Evolutionary conservation across 2,888 invertebrate species (phyloP), one percentile per base, ranked within the genome.

Genomic region (Sphaerophoria taeniata): DNA sequence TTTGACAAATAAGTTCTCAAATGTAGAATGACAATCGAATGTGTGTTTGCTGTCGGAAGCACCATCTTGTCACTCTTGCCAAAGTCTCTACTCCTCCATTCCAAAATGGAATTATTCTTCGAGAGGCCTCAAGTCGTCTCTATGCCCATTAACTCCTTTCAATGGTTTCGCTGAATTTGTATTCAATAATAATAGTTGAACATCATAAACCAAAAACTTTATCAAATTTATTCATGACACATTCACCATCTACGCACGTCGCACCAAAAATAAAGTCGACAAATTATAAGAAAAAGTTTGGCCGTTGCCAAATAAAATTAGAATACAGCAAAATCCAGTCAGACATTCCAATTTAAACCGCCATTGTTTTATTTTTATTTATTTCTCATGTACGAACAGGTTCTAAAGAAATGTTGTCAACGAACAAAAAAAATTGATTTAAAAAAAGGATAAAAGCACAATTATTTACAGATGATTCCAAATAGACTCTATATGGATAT

Each of bases 31-130:
- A 78, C 78, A 72, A 65, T 78, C 63, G 34, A 72, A 72, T 77
- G 81, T 34, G 69, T 81, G 85, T 81, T 85, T 73, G 80, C 85
- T 85, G 81, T 85, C 85, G 81, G 81, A 76, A 81, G 81, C 73
- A 63, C 70, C 77, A 24, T 24, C 73, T 73, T 77, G 81, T 77
- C 85, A 85, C 81, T 80, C 81, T 81, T 73, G 80, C 71, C 72
- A 81, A 84, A 70, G 11, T 12, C n/a, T 14, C 34, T 2, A 14
- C 49, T 60, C 24, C 24, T 43, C 11, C 63, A 36, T 61, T 73
- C 56, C 6, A 49, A 36, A 24, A 65, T 65, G 49, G 49, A 49
- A 65, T 65, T 51, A 49, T 65, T 14, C 47, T 34, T 63, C 47
- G 0, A 47, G 24, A 0, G 12, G 31, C 31, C 12, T 4, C 2